Evolutionary conservation across 1,140 invertebrate genomes (phyloP).

Genomic region (Physella acuta): DNA sequence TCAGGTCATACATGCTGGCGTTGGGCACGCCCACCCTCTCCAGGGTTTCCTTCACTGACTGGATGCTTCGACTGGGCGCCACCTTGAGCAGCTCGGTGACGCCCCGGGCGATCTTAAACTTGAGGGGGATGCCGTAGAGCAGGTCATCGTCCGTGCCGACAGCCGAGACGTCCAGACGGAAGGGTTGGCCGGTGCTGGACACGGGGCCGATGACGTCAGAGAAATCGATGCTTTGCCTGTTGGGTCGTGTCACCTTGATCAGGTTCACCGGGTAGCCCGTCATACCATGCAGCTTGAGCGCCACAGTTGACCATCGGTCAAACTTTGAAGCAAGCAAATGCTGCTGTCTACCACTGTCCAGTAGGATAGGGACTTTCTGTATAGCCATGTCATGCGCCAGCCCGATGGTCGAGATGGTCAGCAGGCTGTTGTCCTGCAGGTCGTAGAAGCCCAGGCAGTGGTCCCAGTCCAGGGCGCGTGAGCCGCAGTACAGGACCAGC

Average conservation of each 20-base stretch:
- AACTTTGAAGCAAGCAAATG: constrained; percentile 41
- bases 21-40: constrained; percentile 50
- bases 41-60: constrained; percentile 41
- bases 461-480: constrained; percentile 37
- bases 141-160: constrained; percentile 39
- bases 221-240: constrained; percentile 36
- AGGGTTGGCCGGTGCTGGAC: constrained; percentile 17
- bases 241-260: constrained; percentile 37
- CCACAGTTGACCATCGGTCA: constrained; percentile 50
- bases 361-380: constrained; percentile 39
- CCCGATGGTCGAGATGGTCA: constrained; percentile 43
- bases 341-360: constrained; percentile 37
- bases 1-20: constrained; percentile 42
- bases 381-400: constrained; percentile 37
- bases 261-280: constrained; percentile 49
- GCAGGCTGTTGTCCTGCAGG: constrained; percentile 35
- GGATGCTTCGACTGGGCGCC: constrained; percentile 37
- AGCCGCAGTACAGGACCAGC: constrained; percentile 39
- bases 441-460: constrained; percentile 42
- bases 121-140: constrained; percentile 44
- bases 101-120: constrained; percentile 41
- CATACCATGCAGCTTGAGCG: constrained; percentile 49
- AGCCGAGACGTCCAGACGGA: constrained; percentile 41
- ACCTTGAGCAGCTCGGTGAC: constrained; percentile 44
- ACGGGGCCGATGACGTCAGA: constrained; percentile 38